A percentile compares a stretch with the other conserved stretches of the same genome.
These are phyloP conservation scores for Orgyia antiqua DNA, from an alignment of 2,888 invertebrate species.

Conservation along the genomic window DNA sequence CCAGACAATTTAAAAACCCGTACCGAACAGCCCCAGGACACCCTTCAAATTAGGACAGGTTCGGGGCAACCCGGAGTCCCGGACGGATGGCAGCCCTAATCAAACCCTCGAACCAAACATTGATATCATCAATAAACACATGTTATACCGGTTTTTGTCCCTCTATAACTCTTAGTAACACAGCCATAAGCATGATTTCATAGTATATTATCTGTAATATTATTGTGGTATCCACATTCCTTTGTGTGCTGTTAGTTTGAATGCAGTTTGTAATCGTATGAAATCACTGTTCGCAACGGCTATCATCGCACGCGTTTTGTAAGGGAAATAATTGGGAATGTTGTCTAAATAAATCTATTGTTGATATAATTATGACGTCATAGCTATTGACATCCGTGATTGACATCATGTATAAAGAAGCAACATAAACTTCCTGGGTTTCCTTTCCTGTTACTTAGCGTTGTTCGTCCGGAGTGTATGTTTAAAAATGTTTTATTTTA, in stretches of 20 bases:
- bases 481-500: slow-evolving; percentile 34
- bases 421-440: slow-evolving; percentile 43
- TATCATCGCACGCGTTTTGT: slow-evolving; percentile 7
- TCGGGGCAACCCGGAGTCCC: too few species aligned
- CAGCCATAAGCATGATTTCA: background rate
- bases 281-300: slow-evolving; percentile 14
- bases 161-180: background rate
- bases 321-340: slow-evolving; percentile 39
- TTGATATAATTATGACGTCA: slow-evolving; percentile 27
- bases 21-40: too few species aligned
- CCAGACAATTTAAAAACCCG: too few species aligned
- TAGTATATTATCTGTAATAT: background rate
- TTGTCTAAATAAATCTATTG: slow-evolving; percentile 55
- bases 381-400: too few species aligned
- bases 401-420: slow-evolving; percentile 1
- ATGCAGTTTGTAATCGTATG: slow-evolving; percentile 12
- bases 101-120: too few species aligned
- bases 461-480: slow-evolving; percentile 41
- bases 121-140: too few species aligned
- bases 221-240: background rate
- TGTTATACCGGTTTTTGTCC: too few species aligned
- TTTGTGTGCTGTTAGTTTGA: slow-evolving; percentile 24
- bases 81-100: too few species aligned
- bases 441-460: slow-evolving; percentile 47
- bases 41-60: too few species aligned